These are phyloP conservation scores for Philereme transversata DNA, from an alignment of 2,888 invertebrate species.

Conservation along the genomic window DNA sequence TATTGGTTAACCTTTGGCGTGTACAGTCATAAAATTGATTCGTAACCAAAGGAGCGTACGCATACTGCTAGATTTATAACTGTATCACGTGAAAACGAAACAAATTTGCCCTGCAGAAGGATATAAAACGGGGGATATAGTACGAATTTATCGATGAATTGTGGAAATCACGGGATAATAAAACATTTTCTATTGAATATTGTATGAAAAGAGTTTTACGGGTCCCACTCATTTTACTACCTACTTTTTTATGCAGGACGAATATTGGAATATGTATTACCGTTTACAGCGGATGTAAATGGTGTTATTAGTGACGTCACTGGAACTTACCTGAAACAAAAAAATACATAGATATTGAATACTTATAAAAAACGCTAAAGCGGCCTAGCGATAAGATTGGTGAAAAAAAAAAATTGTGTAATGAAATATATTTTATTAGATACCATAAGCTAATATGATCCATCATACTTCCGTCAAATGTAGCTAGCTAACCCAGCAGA, in stretches of 20 bases:
- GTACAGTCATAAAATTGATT: constrained; percentile 82
- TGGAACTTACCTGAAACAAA: constrained; percentile 64
- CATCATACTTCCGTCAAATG: constrained; percentile 12
- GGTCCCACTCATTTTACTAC: constrained; percentile 77
- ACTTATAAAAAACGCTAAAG: constrained; percentile 15
- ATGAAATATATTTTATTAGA: too few species aligned
- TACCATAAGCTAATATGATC: constrained; percentile 24
- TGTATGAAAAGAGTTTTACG: constrained; percentile 80
- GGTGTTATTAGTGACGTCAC: constrained; percentile 52
- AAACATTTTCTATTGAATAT: constrained; percentile 83
- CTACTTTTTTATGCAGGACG: constrained; percentile 73
- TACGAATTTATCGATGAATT: constrained; percentile 79
- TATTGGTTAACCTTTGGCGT: constrained; percentile 83
- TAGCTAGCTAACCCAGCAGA: constrained; percentile 38
- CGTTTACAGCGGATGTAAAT: constrained; percentile 48
- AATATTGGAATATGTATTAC: constrained; percentile 58
- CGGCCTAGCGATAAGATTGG: neutral
- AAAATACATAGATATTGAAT: constrained; percentile 12
- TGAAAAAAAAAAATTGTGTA: neutral
- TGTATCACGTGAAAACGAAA: constrained; percentile 79
- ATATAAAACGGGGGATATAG: constrained; percentile 79
- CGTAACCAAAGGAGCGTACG: constrained; percentile 79
- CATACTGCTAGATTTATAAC: constrained; percentile 78
- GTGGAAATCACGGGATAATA: constrained; percentile 81
- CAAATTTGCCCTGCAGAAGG: constrained; percentile 77